Evolutionary conservation across 2,113 vertebrate genomes (phyloP), one percentile per base, ranked within the genome.

Genomic region (Pelmatolapia mariae): DNA sequence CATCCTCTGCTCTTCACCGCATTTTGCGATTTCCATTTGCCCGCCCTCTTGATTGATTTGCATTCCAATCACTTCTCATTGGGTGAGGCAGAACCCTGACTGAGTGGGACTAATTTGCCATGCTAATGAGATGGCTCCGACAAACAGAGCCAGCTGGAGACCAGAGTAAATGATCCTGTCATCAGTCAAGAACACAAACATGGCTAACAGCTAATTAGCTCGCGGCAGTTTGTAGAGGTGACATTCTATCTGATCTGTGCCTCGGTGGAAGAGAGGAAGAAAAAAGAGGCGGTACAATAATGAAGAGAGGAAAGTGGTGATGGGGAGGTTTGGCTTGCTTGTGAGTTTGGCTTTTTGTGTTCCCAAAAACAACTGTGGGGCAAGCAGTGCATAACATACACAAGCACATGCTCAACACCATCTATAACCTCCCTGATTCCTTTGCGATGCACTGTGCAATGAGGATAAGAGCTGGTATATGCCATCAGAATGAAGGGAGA

Each of bases 141-240:
- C 98, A 98, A 98, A 98, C 98, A 98, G 97, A 98, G 98, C 97
- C 98, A 98, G 97, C 95, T 96, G 98, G 98, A 99, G 98, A 98
- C 97, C 98, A 97, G 97, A 97, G 97, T 98, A 98, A 98, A 98
- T 98, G 98, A 99, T 98, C 98, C 98, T 98, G 98, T 99, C 98
- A 98, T 98, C 98, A 98, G 98, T 98, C 97, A 98, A 97, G 95
- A 98, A 98, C 94, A 95, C 95, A 94, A 98, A 98, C 98, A 98
- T 96, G 97, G 98, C 97, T 98, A 98, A 98, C 98, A 92, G 98
- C 98, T 99, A 98, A 98, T 98, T 99, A 98, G 98, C 98, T 97
- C 97, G 96, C 97, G 80, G 93, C 92, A 97, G 98, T 98, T 98
- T 98, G 97, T 91, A 92, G 88, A 94, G 97, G 97, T 98, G 98